Evolutionary conservation across 2,888 invertebrate genomes (phyloP).

Genomic region (Resseliella maxima): DNA sequence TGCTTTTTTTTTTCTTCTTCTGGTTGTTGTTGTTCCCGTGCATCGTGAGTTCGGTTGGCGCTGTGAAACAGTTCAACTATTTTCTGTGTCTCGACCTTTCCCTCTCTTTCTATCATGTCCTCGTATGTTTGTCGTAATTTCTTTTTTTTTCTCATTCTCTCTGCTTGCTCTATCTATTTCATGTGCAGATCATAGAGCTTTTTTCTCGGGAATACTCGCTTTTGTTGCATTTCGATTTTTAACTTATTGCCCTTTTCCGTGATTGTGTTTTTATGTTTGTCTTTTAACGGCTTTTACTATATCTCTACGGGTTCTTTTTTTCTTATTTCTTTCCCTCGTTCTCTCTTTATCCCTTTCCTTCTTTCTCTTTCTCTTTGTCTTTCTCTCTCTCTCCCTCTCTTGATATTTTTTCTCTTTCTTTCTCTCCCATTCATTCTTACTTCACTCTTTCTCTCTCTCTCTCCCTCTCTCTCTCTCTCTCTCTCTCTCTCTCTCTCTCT

Average conservation of each 20-base stretch:
- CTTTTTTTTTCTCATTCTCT: neutral
- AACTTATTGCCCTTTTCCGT: conserved; percentile 45
- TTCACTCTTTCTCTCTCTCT: no score
- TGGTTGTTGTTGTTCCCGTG: neutral
- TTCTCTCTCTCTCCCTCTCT: no score
- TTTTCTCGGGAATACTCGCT: neutral
- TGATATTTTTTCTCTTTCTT: neutral
- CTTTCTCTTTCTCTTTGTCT: neutral
- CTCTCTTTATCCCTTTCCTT: no score
- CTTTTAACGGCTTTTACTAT: neutral
- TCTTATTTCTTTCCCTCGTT: no score
- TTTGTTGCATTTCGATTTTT: conserved; percentile 51
- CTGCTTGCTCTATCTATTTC: neutral
- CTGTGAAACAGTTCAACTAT: conserved; percentile 28
- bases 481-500: neutral
- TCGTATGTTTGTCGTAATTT: neutral
- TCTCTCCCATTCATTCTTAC: no score
- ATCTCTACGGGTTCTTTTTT: no score
- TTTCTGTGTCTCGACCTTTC: conserved; percentile 29
- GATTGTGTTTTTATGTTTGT: conserved; percentile 51
- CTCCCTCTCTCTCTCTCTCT: no score
- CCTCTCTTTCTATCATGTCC: neutral
- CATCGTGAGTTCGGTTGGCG: neutral
- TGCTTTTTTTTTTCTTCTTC: neutral
- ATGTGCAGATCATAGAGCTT: no score